Conservation (phyloP, 2,888 invertebrate genomes). For the Sylvicola cinctus region DNA sequence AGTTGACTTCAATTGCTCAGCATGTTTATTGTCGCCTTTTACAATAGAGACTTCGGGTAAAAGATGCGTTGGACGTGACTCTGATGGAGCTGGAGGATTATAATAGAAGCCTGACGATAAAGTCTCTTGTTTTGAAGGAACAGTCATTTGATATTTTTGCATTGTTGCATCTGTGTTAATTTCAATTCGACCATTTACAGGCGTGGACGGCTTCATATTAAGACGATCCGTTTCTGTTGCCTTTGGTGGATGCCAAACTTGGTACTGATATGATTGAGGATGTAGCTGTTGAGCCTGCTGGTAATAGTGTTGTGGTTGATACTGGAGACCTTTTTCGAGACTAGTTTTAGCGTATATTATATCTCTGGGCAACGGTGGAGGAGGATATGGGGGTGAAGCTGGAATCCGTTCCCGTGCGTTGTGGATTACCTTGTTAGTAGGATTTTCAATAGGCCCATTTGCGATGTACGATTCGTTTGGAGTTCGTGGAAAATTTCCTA, state of each 20-base stretch:
- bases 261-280: conserved; percentile 5
- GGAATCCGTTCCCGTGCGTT: too few species aligned
- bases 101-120: background rate
- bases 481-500: too few species aligned
- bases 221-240: background rate
- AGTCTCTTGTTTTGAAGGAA: conserved; percentile 5
- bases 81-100: background rate
- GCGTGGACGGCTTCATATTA: too few species aligned
- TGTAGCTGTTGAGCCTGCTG: conserved; percentile 3
- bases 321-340: too few species aligned
- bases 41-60: background rate
- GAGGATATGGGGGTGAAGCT: too few species aligned
- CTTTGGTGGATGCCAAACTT: conserved; percentile 3
- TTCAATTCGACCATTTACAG: too few species aligned
- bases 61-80: background rate
- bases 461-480: too few species aligned
- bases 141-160: conserved; percentile 3
- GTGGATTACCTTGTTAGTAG: too few species aligned
- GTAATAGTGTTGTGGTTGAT: too few species aligned
- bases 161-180: background rate
- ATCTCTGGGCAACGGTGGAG: too few species aligned
- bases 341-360: too few species aligned
- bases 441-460: too few species aligned
- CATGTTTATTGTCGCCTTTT: conserved; percentile 3
- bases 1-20: conserved; percentile 2